Conservation (phyloP, 2,113 vertebrate genomes). For the Anoura caudifer region DNA sequence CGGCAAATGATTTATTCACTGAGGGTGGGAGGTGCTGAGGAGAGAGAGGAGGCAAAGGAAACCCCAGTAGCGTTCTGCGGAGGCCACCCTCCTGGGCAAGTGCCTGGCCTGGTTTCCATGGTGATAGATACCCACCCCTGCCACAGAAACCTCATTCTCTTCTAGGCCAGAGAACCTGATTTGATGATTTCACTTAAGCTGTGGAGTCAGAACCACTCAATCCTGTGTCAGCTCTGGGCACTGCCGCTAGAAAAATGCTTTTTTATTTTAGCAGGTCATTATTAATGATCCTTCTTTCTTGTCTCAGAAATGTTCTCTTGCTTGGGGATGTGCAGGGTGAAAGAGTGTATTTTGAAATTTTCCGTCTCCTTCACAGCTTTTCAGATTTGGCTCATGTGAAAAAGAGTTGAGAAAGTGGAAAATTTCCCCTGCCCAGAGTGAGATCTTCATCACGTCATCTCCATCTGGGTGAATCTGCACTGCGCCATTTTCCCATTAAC, state of each 20-base stretch:
- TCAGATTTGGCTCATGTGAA: constrained; percentile 30
- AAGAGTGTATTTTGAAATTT: constrained; percentile 58
- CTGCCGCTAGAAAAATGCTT: constrained; percentile 44
- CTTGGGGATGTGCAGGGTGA: constrained; percentile 13
- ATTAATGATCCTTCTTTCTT: constrained; percentile 35
- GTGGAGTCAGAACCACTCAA: background rate
- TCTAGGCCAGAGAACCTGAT: background rate
- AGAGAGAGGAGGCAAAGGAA: background rate
- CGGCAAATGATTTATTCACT: background rate
- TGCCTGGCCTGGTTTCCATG: background rate
- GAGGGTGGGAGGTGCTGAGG: background rate
- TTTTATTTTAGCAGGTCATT: constrained; percentile 59
- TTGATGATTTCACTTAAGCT: background rate
- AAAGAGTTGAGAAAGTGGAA: constrained; percentile 37
- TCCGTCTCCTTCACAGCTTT: constrained; percentile 31
- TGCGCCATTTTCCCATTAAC: background rate
- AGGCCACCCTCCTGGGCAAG: background rate
- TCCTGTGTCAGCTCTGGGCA: constrained; percentile 32
- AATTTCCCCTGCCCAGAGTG: background rate
- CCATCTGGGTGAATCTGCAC: background rate
- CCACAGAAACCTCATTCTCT: background rate
- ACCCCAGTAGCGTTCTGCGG: background rate
- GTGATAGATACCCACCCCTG: background rate
- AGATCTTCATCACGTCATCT: background rate
- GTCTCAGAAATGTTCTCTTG: constrained; percentile 45